phyloP scores from a whole-genome alignment of 2,888 invertebrate species.

The Zhengitettix transpicula region DNA sequence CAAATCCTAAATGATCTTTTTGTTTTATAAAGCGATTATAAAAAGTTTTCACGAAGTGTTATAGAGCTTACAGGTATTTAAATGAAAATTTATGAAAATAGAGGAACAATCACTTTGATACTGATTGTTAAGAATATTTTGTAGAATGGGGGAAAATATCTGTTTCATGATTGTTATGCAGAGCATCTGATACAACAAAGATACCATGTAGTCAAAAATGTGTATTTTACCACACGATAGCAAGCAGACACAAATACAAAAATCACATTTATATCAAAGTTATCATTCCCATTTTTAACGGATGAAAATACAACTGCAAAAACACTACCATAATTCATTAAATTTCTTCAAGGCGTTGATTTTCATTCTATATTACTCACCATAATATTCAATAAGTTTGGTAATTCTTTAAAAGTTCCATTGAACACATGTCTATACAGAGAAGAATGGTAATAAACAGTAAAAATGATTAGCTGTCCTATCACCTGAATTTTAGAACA shows the following conservation, averaged over 20 bases:
- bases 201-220: not conserved
- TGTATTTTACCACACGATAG: not conserved
- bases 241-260: slow-evolving; percentile 1
- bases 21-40: not conserved
- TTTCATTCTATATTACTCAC: too few relatives aligned
- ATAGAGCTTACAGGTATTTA: not conserved
- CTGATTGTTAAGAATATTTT: slow-evolving; percentile 1
- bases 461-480: too few relatives aligned
- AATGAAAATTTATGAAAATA: slow-evolving; percentile 1
- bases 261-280: slow-evolving; percentile 1
- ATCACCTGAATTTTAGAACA: too few relatives aligned
- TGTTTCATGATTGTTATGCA: not conserved
- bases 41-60: not conserved
- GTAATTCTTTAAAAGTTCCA: too few relatives aligned
- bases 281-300: not conserved
- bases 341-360: too few relatives aligned
- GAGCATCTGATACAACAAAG: not conserved
- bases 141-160: not conserved
- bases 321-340: too few relatives aligned
- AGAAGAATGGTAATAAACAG: too few relatives aligned
- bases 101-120: not conserved
- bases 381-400: too few relatives aligned
- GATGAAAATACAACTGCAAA: too few relatives aligned
- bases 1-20: not conserved
- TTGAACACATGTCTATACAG: too few relatives aligned